Evolutionary conservation across 2,797 vertebrate species (phyloP).

Genomic region (Percopsis omiscomaycus): DNA sequence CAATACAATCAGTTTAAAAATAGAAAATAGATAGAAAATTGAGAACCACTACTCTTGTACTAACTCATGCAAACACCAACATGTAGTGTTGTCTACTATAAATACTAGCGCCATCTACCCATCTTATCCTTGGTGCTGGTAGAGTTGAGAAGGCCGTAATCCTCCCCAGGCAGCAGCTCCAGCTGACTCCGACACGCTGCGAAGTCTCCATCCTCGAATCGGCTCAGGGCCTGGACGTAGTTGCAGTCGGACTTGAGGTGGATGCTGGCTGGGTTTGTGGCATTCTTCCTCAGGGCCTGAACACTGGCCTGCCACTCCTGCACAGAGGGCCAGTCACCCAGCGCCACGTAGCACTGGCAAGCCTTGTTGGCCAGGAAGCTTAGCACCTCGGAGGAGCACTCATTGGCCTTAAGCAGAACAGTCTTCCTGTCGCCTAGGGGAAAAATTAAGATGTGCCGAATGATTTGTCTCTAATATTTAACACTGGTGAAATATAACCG

Average conservation of each 20-base stretch:
- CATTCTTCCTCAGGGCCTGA: slow-evolving; percentile 86
- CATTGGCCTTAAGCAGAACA: slow-evolving; percentile 87
- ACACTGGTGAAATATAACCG: too few species aligned
- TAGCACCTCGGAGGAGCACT: slow-evolving; percentile 91
- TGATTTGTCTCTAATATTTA: too few species aligned
- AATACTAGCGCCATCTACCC: slow-evolving; percentile 69
- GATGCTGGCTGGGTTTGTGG: slow-evolving; percentile 79
- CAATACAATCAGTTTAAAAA: background rate
- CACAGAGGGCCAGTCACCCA: slow-evolving; percentile 92
- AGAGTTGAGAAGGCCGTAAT: slow-evolving; percentile 85
- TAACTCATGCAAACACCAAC: background rate
- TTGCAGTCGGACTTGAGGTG: slow-evolving; percentile 93
- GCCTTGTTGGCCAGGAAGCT: slow-evolving; percentile 95
- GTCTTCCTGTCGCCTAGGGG: slow-evolving; percentile 85
- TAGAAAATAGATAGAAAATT: too few species aligned
- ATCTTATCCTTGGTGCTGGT: slow-evolving; percentile 90
- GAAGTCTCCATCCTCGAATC: slow-evolving; percentile 92
- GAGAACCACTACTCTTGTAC: too few species aligned
- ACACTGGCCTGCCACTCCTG: slow-evolving; percentile 94
- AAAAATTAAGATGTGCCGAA: background rate
- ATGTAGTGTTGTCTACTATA: too few species aligned
- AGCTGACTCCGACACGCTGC: slow-evolving; percentile 87
- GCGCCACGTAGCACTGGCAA: slow-evolving; percentile 92
- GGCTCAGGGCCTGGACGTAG: slow-evolving; percentile 93
- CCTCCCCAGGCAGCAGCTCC: slow-evolving; percentile 94